A percentile compares a stretch with the other conserved stretches of the same genome.
Evolutionary conservation across 2,888 invertebrate species (phyloP).

Genomic region (Desoria tigrina): DNA sequence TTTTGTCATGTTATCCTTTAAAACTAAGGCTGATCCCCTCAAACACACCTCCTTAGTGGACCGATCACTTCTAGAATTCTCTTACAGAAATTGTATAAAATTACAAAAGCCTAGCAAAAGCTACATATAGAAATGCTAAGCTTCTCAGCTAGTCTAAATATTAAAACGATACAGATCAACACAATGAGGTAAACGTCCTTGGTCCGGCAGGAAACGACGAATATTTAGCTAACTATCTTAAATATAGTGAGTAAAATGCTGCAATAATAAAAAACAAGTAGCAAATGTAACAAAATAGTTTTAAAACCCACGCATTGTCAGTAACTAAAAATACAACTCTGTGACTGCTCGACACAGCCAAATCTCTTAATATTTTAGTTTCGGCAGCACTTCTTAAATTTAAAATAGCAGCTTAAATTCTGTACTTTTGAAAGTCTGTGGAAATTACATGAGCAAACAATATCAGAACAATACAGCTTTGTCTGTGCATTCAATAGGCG

Average conservation of each 20-base stretch:
- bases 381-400: conserved; percentile 31
- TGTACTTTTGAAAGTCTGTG: conserved; percentile 28
- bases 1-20: conserved; percentile 4
- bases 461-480: conserved; percentile 44
- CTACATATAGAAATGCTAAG: conserved; percentile 35
- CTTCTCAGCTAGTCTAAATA: conserved; percentile 2
- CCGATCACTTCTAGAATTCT: conserved; percentile 9
- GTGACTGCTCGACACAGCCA: conserved; percentile 30
- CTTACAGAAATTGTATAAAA: conserved; percentile 43
- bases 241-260: conserved; percentile 6
- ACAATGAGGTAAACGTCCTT: conserved; percentile 12
- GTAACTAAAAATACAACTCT: conserved; percentile 37
- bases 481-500: conserved; percentile 42
- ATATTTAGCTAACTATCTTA: neutral
- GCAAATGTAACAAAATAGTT: conserved; percentile 38
- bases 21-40: conserved; percentile 6
- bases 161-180: conserved; percentile 7
- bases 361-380: conserved; percentile 17
- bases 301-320: conserved; percentile 24
- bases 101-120: conserved; percentile 51
- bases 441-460: conserved; percentile 49
- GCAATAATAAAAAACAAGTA: conserved; percentile 29
- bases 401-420: conserved; percentile 32
- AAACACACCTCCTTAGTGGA: neutral
- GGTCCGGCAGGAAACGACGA: conserved; percentile 24